Conservation (phyloP, 2,113 vertebrate species). For the Phylloscopus trochilus region DNA sequence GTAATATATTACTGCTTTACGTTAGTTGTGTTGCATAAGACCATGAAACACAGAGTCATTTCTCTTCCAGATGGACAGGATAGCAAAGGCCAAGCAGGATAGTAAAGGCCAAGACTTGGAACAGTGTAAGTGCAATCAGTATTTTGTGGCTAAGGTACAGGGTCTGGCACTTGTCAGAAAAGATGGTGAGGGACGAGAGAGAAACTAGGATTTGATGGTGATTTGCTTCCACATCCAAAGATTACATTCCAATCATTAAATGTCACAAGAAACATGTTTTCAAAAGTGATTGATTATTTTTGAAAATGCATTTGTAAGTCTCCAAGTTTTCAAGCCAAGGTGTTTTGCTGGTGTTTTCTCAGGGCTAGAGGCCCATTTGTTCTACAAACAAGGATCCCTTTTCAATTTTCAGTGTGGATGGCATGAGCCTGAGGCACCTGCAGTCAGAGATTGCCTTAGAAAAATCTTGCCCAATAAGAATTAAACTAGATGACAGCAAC, state of each 20-base stretch:
- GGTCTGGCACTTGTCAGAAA: background rate
- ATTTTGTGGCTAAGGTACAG: background rate
- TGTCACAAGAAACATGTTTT: background rate
- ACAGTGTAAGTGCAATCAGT: accelerated
- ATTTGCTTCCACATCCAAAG: background rate
- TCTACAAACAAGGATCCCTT: background rate
- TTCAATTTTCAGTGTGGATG: background rate
- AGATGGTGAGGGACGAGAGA: background rate
- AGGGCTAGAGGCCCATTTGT: background rate
- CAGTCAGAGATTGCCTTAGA: background rate
- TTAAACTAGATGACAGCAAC: background rate
- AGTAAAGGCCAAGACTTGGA: background rate
- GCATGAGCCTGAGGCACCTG: background rate
- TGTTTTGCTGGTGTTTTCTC: background rate
- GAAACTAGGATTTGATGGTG: background rate
- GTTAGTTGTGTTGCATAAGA: background rate
- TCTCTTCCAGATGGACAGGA: background rate
- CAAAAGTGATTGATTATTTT: background rate
- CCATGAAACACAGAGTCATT: background rate
- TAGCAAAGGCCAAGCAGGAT: background rate
- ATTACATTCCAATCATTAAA: background rate
- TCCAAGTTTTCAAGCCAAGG: background rate
- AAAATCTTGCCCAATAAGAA: background rate
- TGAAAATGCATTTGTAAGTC: background rate
- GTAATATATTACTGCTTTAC: background rate